These are phyloP conservation scores for Cinclus cinclus DNA, from an alignment of 2,113 vertebrate species.

Conservation along the genomic window DNA sequence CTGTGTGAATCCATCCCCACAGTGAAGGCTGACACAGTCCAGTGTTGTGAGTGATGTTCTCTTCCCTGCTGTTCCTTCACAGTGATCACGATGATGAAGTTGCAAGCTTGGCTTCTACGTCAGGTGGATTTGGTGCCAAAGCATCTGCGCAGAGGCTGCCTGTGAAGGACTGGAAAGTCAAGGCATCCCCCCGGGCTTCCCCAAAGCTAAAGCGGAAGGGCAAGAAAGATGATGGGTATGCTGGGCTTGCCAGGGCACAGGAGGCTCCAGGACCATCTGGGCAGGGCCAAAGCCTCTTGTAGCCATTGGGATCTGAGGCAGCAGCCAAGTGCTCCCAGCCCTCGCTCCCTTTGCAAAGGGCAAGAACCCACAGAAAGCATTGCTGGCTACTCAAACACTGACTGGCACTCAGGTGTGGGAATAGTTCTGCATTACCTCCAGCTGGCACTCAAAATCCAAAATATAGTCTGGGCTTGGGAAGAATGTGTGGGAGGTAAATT, in stretches of 20 bases:
- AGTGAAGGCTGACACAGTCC: neutral
- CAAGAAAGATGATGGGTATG: constrained; percentile 89
- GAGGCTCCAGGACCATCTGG: neutral
- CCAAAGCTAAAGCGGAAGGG: constrained; percentile 90
- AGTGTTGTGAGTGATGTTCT: neutral
- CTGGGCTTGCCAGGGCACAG: neutral
- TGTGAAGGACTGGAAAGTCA: constrained; percentile 93
- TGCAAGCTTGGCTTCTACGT: constrained; percentile 85
- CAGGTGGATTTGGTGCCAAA: constrained; percentile 85
- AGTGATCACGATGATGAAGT: constrained; percentile 97
- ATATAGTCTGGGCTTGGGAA: neutral
- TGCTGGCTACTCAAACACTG: neutral
- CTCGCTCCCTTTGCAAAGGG: rapidly evolving
- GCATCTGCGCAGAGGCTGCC: constrained; percentile 84
- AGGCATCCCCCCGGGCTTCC: constrained; percentile 86
- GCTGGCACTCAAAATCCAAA: neutral
- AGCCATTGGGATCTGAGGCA: neutral
- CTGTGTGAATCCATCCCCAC: neutral
- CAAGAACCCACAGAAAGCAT: neutral
- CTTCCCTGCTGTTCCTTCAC: neutral
- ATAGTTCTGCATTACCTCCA: neutral
- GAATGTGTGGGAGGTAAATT: neutral
- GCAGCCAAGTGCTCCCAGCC: neutral
- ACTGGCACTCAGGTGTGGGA: neutral
- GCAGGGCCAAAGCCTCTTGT: neutral